Evolutionary conservation across 1,140 invertebrate species (phyloP), one percentile per base, ranked within the genome.

Genomic region (Oncopeltus fasciatus): DNA sequence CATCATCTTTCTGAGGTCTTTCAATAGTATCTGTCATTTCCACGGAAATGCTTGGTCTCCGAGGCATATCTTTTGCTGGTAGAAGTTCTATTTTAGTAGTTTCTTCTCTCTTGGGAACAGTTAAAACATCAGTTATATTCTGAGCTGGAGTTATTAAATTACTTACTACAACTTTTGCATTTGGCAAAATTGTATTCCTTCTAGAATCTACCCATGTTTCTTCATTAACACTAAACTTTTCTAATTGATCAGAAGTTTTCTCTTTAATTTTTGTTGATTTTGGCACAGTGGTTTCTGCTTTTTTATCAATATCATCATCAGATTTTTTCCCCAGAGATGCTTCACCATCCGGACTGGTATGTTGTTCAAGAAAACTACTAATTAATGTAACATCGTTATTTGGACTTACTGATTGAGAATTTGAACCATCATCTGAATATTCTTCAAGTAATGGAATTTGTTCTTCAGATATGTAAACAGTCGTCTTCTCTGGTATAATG

Each of bases 41-140:
- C 1, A 70, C 61, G 2, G 70, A 70, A 59, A 70, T 70, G 59
- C 69, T 69, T 4, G 68, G 70, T 47, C 67, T 57, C 2, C 66
- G 51, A 12, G 64, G 66, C 31, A 62, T 61, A 26, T 69, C 68
- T 59, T 66, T 69, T 0, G 63, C 64, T 31, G 65, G 62, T 1
- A 69, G 47, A 14, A 68, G 57, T 38, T 69, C 68, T 16, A 68
- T 64, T 59, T 63, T 68, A 11, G 60, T 64, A 5, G 56, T 38
- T 57, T 65, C 64, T 57, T 67, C 64, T 51, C 33, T 49, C 24
- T 53, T 53, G 16, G 18, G 21, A 5, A 24, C 26, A 20, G 2
- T n/a, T 61, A 12, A 2, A 20, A 33, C 5, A 33, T 57, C 56
- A 20, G 56, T n/a, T 29, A 24, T 18, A 12, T 16, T 33, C 31